Percentiles rank a stretch among this genome's conserved stretches.
Evolutionary conservation across 2,888 invertebrate genomes (phyloP).

Genomic region (Polydesmus complanatus): DNA sequence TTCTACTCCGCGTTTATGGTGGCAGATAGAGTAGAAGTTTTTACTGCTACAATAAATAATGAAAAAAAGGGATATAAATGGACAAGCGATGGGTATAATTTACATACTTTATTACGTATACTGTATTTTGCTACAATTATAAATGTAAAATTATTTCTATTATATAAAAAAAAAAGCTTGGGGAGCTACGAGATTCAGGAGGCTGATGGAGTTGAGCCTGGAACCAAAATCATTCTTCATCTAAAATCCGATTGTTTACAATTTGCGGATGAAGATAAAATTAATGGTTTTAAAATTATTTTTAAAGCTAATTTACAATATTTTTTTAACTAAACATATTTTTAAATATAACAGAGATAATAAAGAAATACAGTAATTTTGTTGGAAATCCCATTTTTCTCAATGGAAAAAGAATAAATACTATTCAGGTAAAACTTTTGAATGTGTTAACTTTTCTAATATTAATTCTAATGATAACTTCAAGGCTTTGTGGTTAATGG

Average conservation of each 20-base stretch:
- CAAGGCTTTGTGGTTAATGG: constrained; percentile 59
- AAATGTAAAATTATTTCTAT: not conserved
- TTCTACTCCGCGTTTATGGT: constrained; percentile 98
- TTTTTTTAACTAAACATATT: constrained; percentile 16
- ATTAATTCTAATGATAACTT: not conserved
- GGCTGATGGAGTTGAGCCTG: constrained; percentile 66
- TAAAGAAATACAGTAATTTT: constrained; percentile 94
- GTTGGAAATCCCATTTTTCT: constrained; percentile 84
- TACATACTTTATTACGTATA: not conserved
- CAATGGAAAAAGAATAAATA: constrained; percentile 77
- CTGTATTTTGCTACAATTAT: not conserved
- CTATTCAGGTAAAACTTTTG: constrained; percentile 49
- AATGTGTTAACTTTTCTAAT: not conserved
- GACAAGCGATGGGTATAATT: constrained; percentile 72
- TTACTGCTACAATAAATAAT: constrained; percentile 53
- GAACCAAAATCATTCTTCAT: constrained; percentile 85
- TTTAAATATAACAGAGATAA: constrained; percentile 47
- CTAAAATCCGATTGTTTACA: constrained; percentile 76
- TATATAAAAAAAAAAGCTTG: constrained; percentile 39
- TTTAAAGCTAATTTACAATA: not conserved
- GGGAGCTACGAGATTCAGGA: constrained; percentile 79
- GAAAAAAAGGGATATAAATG: constrained; percentile 55
- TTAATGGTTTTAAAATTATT: constrained; percentile 45
- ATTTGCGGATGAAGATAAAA: constrained; percentile 70
- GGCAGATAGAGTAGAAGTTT: constrained; percentile 86